Percentiles rank a stretch among this genome's conserved stretches.
These are phyloP conservation scores for Bactericera cockerelli DNA, from an alignment of 1,140 invertebrate species.

Conservation along the genomic window DNA sequence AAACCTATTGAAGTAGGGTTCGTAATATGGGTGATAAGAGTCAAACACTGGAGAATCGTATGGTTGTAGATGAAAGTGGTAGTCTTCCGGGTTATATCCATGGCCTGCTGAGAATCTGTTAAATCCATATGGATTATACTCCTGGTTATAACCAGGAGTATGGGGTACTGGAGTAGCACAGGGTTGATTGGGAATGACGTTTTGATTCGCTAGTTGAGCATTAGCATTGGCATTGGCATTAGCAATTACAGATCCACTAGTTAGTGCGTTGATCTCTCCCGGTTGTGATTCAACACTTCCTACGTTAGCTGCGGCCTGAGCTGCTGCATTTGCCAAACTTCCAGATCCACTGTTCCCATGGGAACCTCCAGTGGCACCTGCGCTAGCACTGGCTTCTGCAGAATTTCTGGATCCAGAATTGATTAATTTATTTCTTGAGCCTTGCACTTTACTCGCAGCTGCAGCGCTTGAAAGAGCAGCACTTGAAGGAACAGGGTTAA, in stretches of 20 bases:
- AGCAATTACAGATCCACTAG: too few species aligned
- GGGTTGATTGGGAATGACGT: not conserved
- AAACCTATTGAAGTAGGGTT: too few species aligned
- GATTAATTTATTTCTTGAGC: not conserved
- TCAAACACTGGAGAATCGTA: too few species aligned
- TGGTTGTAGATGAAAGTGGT: too few species aligned
- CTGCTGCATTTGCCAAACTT: not conserved
- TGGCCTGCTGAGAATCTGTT: too few species aligned
- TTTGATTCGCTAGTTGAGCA: not conserved
- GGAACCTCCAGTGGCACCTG: not conserved
- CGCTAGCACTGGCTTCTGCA: not conserved
- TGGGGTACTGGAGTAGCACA: not conserved
- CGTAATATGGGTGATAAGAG: too few species aligned
- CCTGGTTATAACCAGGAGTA: not conserved
- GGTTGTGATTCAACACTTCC: not conserved
- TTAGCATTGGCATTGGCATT: not conserved
- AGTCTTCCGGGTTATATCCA: too few species aligned
- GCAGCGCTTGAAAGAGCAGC: too few species aligned
- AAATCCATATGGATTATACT: too few species aligned
- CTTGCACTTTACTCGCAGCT: too few species aligned
- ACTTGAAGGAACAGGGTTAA: too few species aligned
- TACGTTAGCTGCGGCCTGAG: not conserved
- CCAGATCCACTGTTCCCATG: not conserved
- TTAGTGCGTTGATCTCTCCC: too few species aligned
- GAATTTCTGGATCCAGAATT: not conserved